Base-by-base conservation (phyloP, 2,113 vertebrate genomes). In the Sinosuthora webbiana region DNA sequence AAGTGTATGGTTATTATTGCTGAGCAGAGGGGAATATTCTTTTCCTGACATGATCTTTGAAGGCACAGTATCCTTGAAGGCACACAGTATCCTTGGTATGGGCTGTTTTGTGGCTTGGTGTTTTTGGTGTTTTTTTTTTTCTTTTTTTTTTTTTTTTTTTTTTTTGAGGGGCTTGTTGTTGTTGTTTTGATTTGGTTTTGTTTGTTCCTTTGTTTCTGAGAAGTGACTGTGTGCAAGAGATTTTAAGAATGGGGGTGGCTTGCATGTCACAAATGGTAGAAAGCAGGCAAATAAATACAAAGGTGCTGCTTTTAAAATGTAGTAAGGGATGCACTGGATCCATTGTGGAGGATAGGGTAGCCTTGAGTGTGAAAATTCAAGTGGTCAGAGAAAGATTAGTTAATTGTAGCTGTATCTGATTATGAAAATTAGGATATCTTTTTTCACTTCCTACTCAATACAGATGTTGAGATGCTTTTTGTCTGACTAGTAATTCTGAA, bases 41-140 rank as follows among this genome's bases (percentile, higher is more conserved):
- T 71, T 93, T 92, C 59, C 69, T 75, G 87, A 63, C 20, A 8
- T 62, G 35, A 56, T 91, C 39, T 95, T 93, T 95, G 88, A 94
- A 96, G 68, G 45, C 79, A 85, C 18, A 39, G 5, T 65, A 20
- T 55, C 80, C 8, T 64, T 73, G 35, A 94, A 96, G 65, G 45
- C 77, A 83, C 65, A 83, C 18, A 39, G 5, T 62, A 20, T 55
- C 80, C 8, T 64, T 73, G 35, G 5, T 39, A 10, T 33, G 35
- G 27, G 13, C 14, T 33, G 12, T 31, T 63, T 20, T 13, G 7
- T 63, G 63, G 10, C 20, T 56, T 45, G 13, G 10, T 75, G 33
- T 16, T 31, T 12, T 79, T 59, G 78, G 7, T 33, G 30, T 9
- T 59, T 53, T 30, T 53, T 30, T 53, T 2, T 55, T 35, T 20